phyloP scores from a whole-genome alignment of 2,113 vertebrate genomes.

The Rana temporaria region DNA sequence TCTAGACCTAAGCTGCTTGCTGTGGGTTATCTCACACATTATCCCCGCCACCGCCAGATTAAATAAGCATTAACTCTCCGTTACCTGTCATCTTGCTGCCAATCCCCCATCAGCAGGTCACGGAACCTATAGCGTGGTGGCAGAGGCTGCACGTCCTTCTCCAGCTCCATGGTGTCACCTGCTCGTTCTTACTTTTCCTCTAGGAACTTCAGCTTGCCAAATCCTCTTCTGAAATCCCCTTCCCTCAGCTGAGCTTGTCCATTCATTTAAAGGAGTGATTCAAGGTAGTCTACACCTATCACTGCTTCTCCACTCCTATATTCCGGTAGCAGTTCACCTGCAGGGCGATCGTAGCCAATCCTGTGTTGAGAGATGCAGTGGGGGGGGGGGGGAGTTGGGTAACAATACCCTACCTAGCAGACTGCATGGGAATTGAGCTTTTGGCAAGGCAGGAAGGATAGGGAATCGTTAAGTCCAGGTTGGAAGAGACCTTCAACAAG shows the following conservation, averaged over 20 bases:
- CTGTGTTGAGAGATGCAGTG: neutral
- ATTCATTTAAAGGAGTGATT: neutral
- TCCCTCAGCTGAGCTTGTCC: neutral
- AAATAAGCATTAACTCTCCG: neutral
- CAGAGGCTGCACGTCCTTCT: conserved; percentile 82
- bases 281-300: neutral
- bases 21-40: too few species aligned
- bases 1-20: too few species aligned
- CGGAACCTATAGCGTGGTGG: conserved; percentile 85
- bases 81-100: conserved; percentile 84
- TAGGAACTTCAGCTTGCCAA: neutral
- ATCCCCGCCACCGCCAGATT: too few species aligned
- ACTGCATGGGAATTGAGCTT: neutral
- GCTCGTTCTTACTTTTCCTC: neutral
- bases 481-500: neutral
- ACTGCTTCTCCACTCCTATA: neutral
- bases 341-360: neutral
- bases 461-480: neutral
- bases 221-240: neutral
- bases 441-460: neutral
- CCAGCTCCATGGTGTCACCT: conserved; percentile 75
- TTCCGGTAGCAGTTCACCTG: neutral
- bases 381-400: neutral
- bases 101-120: conserved; percentile 86
- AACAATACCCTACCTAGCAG: neutral